phyloP scores from a whole-genome alignment of 2,888 invertebrate genomes.

The Venustoraphidia nigricollis region DNA sequence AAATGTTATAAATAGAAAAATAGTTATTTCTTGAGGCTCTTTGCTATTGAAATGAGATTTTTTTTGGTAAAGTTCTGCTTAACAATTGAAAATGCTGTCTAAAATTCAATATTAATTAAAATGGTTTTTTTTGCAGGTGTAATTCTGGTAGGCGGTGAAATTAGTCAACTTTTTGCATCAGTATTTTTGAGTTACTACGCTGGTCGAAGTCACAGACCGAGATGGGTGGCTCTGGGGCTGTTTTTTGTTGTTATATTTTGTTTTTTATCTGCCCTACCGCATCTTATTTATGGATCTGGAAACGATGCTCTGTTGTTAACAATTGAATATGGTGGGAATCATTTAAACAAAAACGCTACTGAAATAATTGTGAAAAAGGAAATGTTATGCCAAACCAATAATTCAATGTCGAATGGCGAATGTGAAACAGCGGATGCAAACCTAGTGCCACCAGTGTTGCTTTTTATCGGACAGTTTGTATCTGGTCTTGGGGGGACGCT shows the following conservation, averaged over 20 bases:
- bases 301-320: constrained; percentile 46
- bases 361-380: constrained; percentile 34
- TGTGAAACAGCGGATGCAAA: constrained; percentile 30
- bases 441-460: constrained; percentile 41
- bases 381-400: constrained; percentile 32
- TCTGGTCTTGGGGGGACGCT: constrained; percentile 55
- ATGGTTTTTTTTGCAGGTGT: constrained; percentile 31
- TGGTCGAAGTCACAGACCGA: constrained; percentile 51
- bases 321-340: constrained; percentile 35
- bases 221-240: constrained; percentile 51
- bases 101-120: no score
- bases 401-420: constrained; percentile 20
- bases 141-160: constrained; percentile 58
- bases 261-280: constrained; percentile 47
- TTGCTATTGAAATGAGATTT: no score
- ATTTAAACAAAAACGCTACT: constrained; percentile 27
- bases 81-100: no score
- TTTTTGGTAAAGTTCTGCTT: no score
- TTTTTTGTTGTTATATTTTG: constrained; percentile 47
- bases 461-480: constrained; percentile 52
- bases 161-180: constrained; percentile 51
- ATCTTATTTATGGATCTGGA: constrained; percentile 52
- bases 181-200: constrained; percentile 52
- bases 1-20: no score
- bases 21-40: no score